Base-by-base conservation (phyloP, 2,888 invertebrate species). In the Pristionchus maxplancki region DNA sequence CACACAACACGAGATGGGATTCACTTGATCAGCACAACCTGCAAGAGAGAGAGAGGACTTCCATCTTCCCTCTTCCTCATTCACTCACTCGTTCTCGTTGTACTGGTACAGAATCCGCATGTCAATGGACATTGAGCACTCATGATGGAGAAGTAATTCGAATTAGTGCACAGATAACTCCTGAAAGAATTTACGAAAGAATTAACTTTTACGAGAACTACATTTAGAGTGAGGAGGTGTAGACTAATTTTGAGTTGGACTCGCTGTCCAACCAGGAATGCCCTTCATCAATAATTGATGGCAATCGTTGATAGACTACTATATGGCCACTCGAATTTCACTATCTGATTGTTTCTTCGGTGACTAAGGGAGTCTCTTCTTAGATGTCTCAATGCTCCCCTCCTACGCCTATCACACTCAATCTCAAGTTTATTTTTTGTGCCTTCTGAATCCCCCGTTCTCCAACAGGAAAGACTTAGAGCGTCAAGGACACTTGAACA, bases 121-220 rank as follows among this genome's bases (percentile, higher is more conserved):
- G 74, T 74, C 24, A 74, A 31, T 37, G 74, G 74, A 74, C 74
- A 74, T 24, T 74, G 74, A 37, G 40, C 40, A 74, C 37, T 40
- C 74, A 74, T 74, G 13, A 74, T 74, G 6, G 74, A 74, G 71
- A 74, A 74, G 74, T 74, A 74, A 9, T 74, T 74, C 4, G 24
- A 24, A 11, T 74, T 40, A 24, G 37, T 74, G 74, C 74, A 74
- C 20, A 74, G 74, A 24, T 74, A 40, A 74, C 37, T 74, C 74
- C 74, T 74, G 74, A 20, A 58, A 58, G 5, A 58, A 58, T 58
- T 34, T 67, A 0, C 15, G 24, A 34, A 67, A 34, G 31, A 20
- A 13, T 31, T 34, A 58, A 58, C 24, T 1, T 17, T 13, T 15
- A 13, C 28, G 31, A 67, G 9, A 9, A 8, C 62, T 3, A 20